phyloP scores from a whole-genome alignment of 2,797 vertebrate genomes.

The Orestias chungarensis region DNA sequence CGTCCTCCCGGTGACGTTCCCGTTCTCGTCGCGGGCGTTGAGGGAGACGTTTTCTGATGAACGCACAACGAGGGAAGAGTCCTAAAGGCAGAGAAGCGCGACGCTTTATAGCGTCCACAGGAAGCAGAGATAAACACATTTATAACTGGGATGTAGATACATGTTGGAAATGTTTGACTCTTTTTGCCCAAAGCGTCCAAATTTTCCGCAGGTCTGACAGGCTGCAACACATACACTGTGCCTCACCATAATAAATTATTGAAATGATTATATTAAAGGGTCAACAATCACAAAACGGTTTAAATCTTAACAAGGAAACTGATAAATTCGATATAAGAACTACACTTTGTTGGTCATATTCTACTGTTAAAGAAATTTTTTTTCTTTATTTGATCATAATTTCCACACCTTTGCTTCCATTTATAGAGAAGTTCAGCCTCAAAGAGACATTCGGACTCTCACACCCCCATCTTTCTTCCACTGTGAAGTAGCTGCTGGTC shows the following conservation, averaged over 20 bases:
- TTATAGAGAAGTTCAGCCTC: not conserved
- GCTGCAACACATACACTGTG: not conserved
- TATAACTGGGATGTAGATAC: not conserved
- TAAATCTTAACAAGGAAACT: not conserved
- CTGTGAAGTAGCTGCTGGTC: not conserved
- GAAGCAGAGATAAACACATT: not conserved
- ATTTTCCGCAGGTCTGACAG: not conserved
- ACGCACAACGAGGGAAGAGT: constrained; percentile 86
- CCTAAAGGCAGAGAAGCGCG: constrained; percentile 73
- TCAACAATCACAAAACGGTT: not conserved
- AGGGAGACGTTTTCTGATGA: constrained; percentile 91
- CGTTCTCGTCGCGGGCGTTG: constrained; percentile 87
- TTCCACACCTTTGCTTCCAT: not conserved
- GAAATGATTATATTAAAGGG: not conserved
- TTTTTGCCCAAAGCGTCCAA: too few species aligned
- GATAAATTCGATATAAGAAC: not conserved
- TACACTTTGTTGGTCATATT: not conserved
- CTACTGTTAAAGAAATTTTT: not conserved
- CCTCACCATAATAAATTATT: not conserved
- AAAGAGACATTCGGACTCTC: not conserved
- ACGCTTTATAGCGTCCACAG: not conserved
- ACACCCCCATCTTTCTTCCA: not conserved
- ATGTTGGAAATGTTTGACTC: not conserved
- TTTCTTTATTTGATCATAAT: not conserved
- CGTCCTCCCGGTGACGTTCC: constrained; percentile 89